Evolutionary conservation across 1,140 invertebrate species (phyloP), one percentile per base, ranked within the genome.

Genomic region (Hycleus cichorii): DNA sequence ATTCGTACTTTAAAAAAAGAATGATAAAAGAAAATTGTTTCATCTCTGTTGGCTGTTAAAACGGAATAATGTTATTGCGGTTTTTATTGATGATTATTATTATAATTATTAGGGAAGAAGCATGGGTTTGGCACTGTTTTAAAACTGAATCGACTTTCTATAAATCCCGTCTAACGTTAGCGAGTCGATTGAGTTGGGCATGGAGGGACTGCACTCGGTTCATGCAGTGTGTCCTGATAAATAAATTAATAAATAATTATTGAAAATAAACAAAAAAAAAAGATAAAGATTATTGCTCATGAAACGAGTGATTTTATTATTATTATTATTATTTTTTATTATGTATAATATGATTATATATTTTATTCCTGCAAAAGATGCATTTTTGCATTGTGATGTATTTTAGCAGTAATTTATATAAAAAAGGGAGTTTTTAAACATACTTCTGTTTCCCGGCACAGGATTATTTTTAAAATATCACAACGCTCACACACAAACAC

Each of bases 351-450:
- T 84, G 83, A 83, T 78, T 81, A 81, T 84, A 84, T 86, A 84
- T 84, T 85, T 83, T 85, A 85, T 84, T 84, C 80, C 81, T 83
- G 82, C 82, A 83, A n/a, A 9, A 42, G 80, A 84, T 83, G 82
- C 83, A 83, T 81, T 81, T 65, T 85, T 85, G 83, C 84, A 83
- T 85, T 83, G 83, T 85, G 83, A 85, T 85, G 81, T 85, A 84
- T 84, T 85, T 85, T 85, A 85, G 84, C 83, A 78, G 80, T 85
- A 82, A 81, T 81, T 80, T 80, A 80, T 32, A 32, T 32, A 32
- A 4, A 32, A 32, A 32, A 32, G 7, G 78, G 75, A 78, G 78
- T 79, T 18, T 18, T 79, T 43, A 63, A 56, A 62, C 68, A 68
- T 71, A 71, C 68, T 71, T 72, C 69, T 71, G 68, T 72, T 69